Evolutionary conservation across 2,888 invertebrate genomes (phyloP).

Genomic region (Adelognathus sp.): DNA sequence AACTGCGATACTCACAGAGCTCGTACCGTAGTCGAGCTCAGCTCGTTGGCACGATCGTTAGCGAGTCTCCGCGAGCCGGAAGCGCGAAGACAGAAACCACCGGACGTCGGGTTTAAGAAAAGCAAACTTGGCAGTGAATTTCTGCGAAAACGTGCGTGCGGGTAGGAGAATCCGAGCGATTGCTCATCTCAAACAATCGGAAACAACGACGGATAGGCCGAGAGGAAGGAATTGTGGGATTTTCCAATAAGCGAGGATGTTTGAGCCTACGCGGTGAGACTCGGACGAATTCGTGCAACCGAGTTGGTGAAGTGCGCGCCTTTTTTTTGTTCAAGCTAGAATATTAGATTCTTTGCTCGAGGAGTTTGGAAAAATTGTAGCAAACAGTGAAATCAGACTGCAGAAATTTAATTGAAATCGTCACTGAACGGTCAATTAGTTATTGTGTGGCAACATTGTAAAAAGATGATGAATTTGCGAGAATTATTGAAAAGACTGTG

Average conservation of each 20-base stretch:
- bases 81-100: constrained; percentile 23
- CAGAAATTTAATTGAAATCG: not conserved
- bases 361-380: not conserved
- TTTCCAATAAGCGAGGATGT: constrained; percentile 40
- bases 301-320: not conserved
- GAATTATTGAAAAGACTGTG: not conserved
- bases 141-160: constrained; percentile 40
- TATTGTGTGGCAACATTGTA: not conserved
- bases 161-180: constrained; percentile 35
- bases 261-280: not conserved
- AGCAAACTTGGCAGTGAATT: constrained; percentile 44
- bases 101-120: constrained; percentile 28
- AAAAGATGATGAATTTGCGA: not conserved
- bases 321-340: not conserved
- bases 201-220: constrained; percentile 12
- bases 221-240: constrained; percentile 5
- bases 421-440: not conserved
- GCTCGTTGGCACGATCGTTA: constrained; percentile 13
- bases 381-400: not conserved
- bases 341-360: not conserved
- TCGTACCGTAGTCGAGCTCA: too few relatives aligned
- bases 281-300: constrained; percentile 12
- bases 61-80: constrained; percentile 3
- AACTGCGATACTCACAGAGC: too few relatives aligned
- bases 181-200: constrained; percentile 55